phyloP scores from a whole-genome alignment of 2,888 invertebrate species.

The Drosophila borborema region DNA sequence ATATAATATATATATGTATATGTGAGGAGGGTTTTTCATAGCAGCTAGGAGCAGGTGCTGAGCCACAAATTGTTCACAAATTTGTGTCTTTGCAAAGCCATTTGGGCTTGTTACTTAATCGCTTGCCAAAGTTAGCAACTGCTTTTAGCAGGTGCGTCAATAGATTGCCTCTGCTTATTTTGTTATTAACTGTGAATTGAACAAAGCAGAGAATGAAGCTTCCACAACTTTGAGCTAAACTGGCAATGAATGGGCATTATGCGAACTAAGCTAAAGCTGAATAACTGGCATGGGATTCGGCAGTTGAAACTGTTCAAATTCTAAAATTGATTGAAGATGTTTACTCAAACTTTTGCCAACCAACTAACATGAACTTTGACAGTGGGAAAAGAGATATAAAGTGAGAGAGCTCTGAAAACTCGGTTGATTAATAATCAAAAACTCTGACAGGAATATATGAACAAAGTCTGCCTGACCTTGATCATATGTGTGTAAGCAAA shows the following conservation, averaged over 20 bases:
- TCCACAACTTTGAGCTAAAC: background rate
- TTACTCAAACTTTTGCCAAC: background rate
- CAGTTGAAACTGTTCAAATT: background rate
- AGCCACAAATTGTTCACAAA: conserved; percentile 37
- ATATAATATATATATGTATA: conserved; percentile 22
- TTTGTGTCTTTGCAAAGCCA: conserved; percentile 89
- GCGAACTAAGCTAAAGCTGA: background rate
- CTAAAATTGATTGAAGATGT: too few relatives aligned
- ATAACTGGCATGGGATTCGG: background rate
- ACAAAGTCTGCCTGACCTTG: background rate
- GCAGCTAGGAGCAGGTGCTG: conserved; percentile 22
- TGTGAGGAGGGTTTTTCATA: conserved; percentile 28
- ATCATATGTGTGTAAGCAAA: background rate
- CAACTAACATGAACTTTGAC: too few relatives aligned
- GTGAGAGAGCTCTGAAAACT: background rate
- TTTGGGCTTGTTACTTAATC: conserved; percentile 79
- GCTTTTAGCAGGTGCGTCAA: conserved; percentile 12
- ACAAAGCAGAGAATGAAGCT: background rate
- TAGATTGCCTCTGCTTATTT: conserved; percentile 2
- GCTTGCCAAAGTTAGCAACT: conserved; percentile 18
- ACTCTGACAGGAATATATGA: background rate
- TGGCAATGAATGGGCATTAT: background rate
- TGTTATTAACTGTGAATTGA: background rate
- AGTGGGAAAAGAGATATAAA: too few relatives aligned
- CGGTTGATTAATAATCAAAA: background rate